Base-by-base conservation (phyloP, 1,140 invertebrate genomes). In the Drosophila melanica region DNA sequence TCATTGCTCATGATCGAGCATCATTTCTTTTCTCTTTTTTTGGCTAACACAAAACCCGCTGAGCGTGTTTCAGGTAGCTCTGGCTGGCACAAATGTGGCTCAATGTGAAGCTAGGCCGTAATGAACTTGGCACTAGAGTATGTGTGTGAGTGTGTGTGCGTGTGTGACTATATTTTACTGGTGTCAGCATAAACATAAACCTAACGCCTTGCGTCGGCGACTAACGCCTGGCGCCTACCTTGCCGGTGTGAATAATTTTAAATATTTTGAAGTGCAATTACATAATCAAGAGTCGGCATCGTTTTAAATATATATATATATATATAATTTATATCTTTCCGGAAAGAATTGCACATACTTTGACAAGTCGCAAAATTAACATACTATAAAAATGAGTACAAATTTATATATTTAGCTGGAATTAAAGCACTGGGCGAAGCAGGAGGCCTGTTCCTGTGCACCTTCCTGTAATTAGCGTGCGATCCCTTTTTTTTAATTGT, bases 201-300 rank as follows among this genome's bases (percentile, higher is more conserved):
- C 53, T 55, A 66, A 66, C 58, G 69, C 81, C 70, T 78, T 75
- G 75, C 60, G 47, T 30, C 58, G 73, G 30, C 70, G 67, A 48
- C 75, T 66, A 59, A 60, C 77, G 77, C 77, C 79, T 59, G 77
- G 69, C 77, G 74, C 65, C 77, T 86, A 69, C 81, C 82, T 86
- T 86, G 81, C 75, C 53, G 64, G 60, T 87, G 68, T 81, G 82
- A 87, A 85, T 85, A 72, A 67, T 78, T 81, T 68, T 57, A 53
- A 62, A 42, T 37, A 53, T 30, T 86, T 47, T 72, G 54, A 59
- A 71, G 44, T 71, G 11, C 71, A 54, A 80, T 80, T 42, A 65
- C 67, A 79, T 70, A 62, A 67, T 67, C 63, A 42, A 53, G 60
- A 53, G 30, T 60, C 42, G 62, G 42, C 39, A 60, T 37, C 47